These are phyloP conservation scores for Scolanthus callimorphus DNA, from an alignment of 92 coral and sea anemone species.

Conservation along the genomic window DNA sequence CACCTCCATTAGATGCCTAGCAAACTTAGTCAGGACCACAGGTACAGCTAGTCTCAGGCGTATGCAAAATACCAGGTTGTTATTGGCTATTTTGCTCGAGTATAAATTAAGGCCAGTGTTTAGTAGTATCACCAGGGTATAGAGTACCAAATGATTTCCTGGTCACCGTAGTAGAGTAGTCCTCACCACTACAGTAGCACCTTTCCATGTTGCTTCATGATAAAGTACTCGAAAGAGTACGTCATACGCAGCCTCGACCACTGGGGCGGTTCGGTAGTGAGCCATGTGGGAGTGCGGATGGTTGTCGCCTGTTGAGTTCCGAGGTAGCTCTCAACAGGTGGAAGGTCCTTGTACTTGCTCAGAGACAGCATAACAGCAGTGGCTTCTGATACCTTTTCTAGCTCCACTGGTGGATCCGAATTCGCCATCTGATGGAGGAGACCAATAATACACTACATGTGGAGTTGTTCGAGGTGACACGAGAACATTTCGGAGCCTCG, in stretches of 20 bases:
- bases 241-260: conserved; percentile 98
- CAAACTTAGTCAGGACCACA: no score
- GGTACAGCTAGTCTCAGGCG: background rate
- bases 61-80: no score
- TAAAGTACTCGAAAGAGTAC: conserved; percentile 93
- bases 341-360: conserved; percentile 33
- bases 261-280: conserved; percentile 92
- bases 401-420: conserved; percentile 25
- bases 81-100: no score
- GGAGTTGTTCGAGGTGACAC: no score
- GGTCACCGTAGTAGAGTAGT: no score
- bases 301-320: conserved; percentile 58
- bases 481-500: no score
- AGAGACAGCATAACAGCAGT: conserved; percentile 50
- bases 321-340: conserved; percentile 17
- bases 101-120: no score
- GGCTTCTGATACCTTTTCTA: conserved; percentile 63
- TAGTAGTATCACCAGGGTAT: no score
- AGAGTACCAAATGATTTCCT: no score
- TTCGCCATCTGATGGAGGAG: no score
- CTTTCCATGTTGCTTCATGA: conserved; percentile 94
- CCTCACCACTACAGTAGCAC: conserved; percentile 74
- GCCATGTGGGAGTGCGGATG: conserved; percentile 55
- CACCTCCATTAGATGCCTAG: no score
- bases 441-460: no score